Conservation (phyloP, 2,888 invertebrate genomes). For the Chrysomela aeneicollis region DNA sequence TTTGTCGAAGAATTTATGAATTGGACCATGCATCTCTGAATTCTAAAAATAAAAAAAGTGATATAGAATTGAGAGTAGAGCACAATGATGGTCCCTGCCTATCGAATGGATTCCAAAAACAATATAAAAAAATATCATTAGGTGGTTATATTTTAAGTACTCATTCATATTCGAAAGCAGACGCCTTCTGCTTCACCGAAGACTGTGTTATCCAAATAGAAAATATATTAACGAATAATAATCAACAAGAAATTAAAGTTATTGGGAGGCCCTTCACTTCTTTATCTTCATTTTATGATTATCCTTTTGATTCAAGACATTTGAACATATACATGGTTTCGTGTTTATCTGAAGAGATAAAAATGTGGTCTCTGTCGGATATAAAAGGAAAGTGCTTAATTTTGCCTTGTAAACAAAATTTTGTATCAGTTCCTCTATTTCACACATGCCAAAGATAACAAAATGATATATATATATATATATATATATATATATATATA, state of each 20-base stretch:
- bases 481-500: too few relatives aligned
- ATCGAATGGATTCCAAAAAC: constrained; percentile 8
- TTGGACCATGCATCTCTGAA: constrained; percentile 2
- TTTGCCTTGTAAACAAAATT: not conserved
- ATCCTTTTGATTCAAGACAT: too few relatives aligned
- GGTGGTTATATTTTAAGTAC: constrained; percentile 3
- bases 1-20: constrained; percentile 20
- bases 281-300: constrained; percentile 7
- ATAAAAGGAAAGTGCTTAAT: constrained; percentile 1
- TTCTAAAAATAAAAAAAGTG: not conserved
- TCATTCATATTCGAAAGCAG: constrained; percentile 6
- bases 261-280: not conserved
- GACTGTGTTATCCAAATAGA: constrained; percentile 8
- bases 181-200: constrained; percentile 8
- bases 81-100: constrained; percentile 8
- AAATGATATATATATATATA: too few relatives aligned
- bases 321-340: constrained; percentile 3
- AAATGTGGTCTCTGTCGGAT: not conserved
- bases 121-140: constrained; percentile 11
- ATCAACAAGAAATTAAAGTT: constrained; percentile 3
- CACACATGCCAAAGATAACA: constrained; percentile 4
- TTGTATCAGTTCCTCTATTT: constrained; percentile 8
- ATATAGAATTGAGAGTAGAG: not conserved
- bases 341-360: constrained; percentile 3
- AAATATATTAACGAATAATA: not conserved